Base-by-base conservation (phyloP, 2,888 invertebrate genomes). In the Lasioglossum vierecki region DNA sequence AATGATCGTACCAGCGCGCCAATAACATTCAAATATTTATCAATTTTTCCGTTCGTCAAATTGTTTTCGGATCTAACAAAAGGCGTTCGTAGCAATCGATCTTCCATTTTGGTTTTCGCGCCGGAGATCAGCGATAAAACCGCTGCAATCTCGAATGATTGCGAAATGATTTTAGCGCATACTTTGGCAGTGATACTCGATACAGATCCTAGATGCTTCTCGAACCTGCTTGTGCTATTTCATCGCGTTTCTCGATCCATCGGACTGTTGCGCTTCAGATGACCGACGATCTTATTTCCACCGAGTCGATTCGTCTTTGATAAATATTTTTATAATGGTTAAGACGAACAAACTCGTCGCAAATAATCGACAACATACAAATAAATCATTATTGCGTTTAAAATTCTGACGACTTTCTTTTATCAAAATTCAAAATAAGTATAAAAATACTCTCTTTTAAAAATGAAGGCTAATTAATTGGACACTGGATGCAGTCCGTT, bases 101-200 rank as follows among this genome's bases (percentile, higher is more conserved):
- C 30, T 4, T 26, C 13, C 5, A 30, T 26, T 30, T 18, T 18
- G 18, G 18, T 63, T 6, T 8, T 63, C 30, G 30, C 63, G 30
- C 63, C 39, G 68, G 68, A 39, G 68, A 63, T 30, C 68, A 3
- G 6, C 18, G 66, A 68, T 22, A 22, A 68, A 39, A 35, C 9
- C 66, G 66, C 35, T 39, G 22, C 39, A 11, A 68, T 22, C 30
- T 68, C 66, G 60, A 39, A 46, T 35, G 66, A 73, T 79, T n/a
- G 68, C 68, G 66, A 86, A 75, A 53, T 44, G 60, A 85, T 70
- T 68, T 39, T 26, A 18, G 53, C 60, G 88, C 86, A 80, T 86
- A 86, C 88, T 90, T 91, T 93, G 93, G 93, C 93, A 93, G 93
- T 93, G 92, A 89, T 91, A 49, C 82, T 88, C 75, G 83, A 89